These are phyloP conservation scores for Scotopteryx bipunctaria DNA, from an alignment of 2,888 invertebrate species.

Conservation along the genomic window DNA sequence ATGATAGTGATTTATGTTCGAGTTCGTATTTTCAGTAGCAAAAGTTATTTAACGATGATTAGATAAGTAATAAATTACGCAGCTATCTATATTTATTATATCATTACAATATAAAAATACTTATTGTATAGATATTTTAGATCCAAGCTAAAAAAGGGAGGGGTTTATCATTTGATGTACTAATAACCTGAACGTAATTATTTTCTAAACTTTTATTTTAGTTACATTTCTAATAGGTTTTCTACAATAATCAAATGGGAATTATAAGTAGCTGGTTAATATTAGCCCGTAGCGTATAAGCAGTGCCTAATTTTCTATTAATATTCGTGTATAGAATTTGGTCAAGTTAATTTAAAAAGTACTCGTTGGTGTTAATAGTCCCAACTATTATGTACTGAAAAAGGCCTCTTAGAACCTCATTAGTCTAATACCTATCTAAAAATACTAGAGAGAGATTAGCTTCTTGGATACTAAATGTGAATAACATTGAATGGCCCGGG, in stretches of 20 bases:
- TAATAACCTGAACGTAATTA: not conserved
- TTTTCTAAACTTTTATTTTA: not conserved
- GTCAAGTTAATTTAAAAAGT: constrained; percentile 44
- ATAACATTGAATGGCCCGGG: too few species aligned
- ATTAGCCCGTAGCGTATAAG: constrained; percentile 27
- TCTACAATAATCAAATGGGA: not conserved
- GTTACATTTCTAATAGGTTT: not conserved
- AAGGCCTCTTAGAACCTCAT: not conserved
- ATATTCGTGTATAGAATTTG: constrained; percentile 70
- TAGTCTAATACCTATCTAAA: constrained; percentile 1
- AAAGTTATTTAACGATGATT: not conserved
- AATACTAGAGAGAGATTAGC: constrained; percentile 2
- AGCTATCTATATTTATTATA: not conserved
- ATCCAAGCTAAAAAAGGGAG: not conserved
- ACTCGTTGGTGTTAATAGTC: too few species aligned
- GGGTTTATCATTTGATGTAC: not conserved
- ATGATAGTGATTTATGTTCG: too few species aligned
- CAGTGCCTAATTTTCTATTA: constrained; percentile 59
- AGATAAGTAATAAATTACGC: not conserved
- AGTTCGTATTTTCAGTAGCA: too few species aligned
- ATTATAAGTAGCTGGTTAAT: not conserved
- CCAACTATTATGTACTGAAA: too few species aligned
- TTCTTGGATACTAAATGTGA: constrained; percentile 2
- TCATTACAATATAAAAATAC: not conserved
- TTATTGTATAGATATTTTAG: not conserved